Conservation (phyloP, 2,797 vertebrate species). For the Gadopsis marmoratus region DNA sequence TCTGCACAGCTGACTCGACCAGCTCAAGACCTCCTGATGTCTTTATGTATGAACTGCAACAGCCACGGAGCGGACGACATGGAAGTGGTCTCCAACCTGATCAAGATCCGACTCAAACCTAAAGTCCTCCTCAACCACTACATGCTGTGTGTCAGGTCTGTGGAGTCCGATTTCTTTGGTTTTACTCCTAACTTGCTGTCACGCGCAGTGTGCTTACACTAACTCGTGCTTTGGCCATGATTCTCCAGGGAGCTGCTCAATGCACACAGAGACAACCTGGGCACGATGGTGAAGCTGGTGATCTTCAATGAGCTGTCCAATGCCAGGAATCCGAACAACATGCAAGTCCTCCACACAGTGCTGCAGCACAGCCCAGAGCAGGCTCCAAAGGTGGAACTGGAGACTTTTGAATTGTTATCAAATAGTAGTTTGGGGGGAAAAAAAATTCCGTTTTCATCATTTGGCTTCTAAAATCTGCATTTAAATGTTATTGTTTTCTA, state of each 20-base stretch:
- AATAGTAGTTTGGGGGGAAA: not conserved
- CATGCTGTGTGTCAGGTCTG: conserved; percentile 94
- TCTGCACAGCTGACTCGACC: conserved; percentile 91
- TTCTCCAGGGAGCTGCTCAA: conserved; percentile 93
- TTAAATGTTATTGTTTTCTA: not conserved
- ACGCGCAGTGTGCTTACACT: not conserved
- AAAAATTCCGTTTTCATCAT: not conserved
- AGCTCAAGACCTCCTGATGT: conserved; percentile 98
- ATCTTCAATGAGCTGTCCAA: conserved; percentile 98
- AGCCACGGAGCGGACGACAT: conserved; percentile 94
- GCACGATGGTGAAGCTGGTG: conserved; percentile 96
- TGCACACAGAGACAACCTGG: conserved; percentile 95
- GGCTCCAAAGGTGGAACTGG: conserved; percentile 90
- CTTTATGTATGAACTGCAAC: conserved; percentile 96
- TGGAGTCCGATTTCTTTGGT: not conserved
- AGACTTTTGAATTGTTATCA: not conserved
- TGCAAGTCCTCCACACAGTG: conserved; percentile 96
- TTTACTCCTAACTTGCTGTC: not conserved
- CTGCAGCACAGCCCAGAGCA: conserved; percentile 96
- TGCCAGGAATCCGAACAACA: conserved; percentile 98
- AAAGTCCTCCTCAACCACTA: conserved; percentile 99
- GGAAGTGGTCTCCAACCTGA: conserved; percentile 97
- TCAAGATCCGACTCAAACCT: conserved; percentile 98
- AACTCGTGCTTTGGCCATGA: conserved; percentile 13
- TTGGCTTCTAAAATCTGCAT: not conserved